Evolutionary conservation across 2,797 vertebrate species (phyloP).

Genomic region (Trachurus trachurus): DNA sequence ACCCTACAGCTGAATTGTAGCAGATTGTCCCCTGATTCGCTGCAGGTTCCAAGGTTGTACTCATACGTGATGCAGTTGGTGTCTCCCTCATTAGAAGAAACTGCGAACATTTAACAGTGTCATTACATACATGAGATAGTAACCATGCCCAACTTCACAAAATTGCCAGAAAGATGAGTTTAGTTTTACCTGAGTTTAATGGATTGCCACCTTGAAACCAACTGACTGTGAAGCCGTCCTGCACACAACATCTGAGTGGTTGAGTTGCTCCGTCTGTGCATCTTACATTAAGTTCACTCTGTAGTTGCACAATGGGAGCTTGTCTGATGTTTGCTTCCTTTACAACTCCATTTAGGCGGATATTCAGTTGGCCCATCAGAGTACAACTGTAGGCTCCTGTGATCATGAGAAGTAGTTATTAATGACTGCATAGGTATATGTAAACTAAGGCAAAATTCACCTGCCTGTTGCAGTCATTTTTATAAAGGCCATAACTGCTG

Average conservation of each 20-base stretch:
- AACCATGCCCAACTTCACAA: neutral
- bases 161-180: neutral
- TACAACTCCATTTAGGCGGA: constrained; percentile 37
- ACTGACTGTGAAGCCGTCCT: constrained; percentile 10
- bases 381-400: constrained; percentile 75
- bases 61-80: constrained; percentile 46
- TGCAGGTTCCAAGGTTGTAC: neutral
- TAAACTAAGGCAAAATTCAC: neutral
- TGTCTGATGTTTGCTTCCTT: neutral
- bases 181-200: neutral
- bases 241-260: constrained; percentile 71
- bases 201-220: constrained; percentile 11
- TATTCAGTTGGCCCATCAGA: constrained; percentile 28
- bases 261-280: neutral
- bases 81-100: fast-evolving
- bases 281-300: neutral
- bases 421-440: neutral
- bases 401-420: constrained; percentile 10
- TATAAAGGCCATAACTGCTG: no score
- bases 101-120: constrained; percentile 32
- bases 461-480: neutral
- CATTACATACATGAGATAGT: neutral
- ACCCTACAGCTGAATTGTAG: constrained; percentile 49
- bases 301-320: constrained; percentile 60
- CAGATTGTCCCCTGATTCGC: fast-evolving